phyloP scores from a whole-genome alignment of 1,140 invertebrate species.

The Dreissena rostriformis region DNA sequence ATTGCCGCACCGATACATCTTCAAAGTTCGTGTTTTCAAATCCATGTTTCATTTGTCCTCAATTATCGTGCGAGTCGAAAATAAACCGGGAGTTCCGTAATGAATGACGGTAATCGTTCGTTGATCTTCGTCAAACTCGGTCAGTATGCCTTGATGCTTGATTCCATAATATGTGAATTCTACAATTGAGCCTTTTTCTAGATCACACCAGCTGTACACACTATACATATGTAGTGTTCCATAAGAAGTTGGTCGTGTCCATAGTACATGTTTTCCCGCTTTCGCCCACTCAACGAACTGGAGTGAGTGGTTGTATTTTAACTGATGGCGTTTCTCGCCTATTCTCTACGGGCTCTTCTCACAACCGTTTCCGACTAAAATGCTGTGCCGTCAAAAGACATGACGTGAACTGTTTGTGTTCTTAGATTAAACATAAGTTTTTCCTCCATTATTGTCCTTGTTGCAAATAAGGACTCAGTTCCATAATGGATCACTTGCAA shows the following conservation, averaged over 20 bases:
- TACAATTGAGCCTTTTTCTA: conserved; percentile 22
- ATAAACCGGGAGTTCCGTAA: conserved; percentile 34
- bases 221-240: conserved; percentile 8
- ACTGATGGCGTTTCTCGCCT: conserved; percentile 5
- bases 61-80: conserved; percentile 33
- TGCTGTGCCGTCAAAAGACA: conserved; percentile 5
- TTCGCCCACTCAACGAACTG: conserved; percentile 41
- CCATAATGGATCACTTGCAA: conserved; percentile 43
- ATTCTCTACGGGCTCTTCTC: conserved; percentile 22
- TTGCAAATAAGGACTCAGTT: not conserved
- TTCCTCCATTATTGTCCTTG: conserved; percentile 42
- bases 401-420: not conserved
- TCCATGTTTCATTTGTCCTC: conserved; percentile 17
- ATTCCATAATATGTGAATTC: conserved; percentile 37
- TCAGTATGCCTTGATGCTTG: conserved; percentile 40
- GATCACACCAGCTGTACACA: conserved; percentile 13
- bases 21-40: not conserved
- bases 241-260: not conserved
- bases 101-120: conserved; percentile 45
- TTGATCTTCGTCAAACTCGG: not conserved
- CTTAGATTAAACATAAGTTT: conserved; percentile 4
- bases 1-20: conserved; percentile 2
- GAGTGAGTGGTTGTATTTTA: conserved; percentile 7
- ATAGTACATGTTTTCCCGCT: not conserved
- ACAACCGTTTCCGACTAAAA: conserved; percentile 17